Percentiles rank a stretch among this genome's conserved stretches.
phyloP scores from a whole-genome alignment of 2,888 invertebrate species.

The Nephrocerus scutellatus region DNA sequence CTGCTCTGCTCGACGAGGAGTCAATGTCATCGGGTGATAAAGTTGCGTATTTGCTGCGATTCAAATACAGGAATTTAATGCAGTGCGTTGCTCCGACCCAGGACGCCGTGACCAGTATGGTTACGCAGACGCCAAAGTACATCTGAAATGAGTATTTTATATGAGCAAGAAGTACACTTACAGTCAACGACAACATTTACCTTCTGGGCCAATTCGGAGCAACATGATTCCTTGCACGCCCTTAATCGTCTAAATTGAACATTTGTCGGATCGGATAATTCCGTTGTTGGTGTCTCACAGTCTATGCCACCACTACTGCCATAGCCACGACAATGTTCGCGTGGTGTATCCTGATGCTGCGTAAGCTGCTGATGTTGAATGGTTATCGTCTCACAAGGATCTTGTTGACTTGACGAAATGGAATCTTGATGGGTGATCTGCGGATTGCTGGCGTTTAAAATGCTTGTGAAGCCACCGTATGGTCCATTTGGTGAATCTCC shows the following conservation, averaged over 20 bases:
- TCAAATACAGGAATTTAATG: slow-evolving; percentile 75
- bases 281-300: slow-evolving; percentile 33
- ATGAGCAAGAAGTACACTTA: background rate
- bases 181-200: slow-evolving; percentile 44
- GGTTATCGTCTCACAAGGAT: slow-evolving; percentile 49
- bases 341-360: slow-evolving; percentile 33
- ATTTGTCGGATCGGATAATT: slow-evolving; percentile 31
- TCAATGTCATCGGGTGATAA: slow-evolving; percentile 31
- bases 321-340: slow-evolving; percentile 22
- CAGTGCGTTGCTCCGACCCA: slow-evolving; percentile 93
- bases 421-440: slow-evolving; percentile 52
- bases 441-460: slow-evolving; percentile 47
- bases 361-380: slow-evolving; percentile 25
- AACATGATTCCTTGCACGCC: slow-evolving; percentile 66
- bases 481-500: slow-evolving; percentile 55
- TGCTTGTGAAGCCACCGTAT: slow-evolving; percentile 48
- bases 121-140: slow-evolving; percentile 82
- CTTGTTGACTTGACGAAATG: slow-evolving; percentile 58
- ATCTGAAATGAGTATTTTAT: slow-evolving; percentile 54
- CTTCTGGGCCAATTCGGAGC: slow-evolving; percentile 77
- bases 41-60: slow-evolving; percentile 38
- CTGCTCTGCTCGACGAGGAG: slow-evolving; percentile 15
- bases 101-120: slow-evolving; percentile 74
- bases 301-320: slow-evolving; percentile 33
- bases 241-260: slow-evolving; percentile 39